Evolutionary conservation across 2,797 vertebrate species (phyloP), one percentile per base, ranked within the genome.

Genomic region (Silurus aristotelis): DNA sequence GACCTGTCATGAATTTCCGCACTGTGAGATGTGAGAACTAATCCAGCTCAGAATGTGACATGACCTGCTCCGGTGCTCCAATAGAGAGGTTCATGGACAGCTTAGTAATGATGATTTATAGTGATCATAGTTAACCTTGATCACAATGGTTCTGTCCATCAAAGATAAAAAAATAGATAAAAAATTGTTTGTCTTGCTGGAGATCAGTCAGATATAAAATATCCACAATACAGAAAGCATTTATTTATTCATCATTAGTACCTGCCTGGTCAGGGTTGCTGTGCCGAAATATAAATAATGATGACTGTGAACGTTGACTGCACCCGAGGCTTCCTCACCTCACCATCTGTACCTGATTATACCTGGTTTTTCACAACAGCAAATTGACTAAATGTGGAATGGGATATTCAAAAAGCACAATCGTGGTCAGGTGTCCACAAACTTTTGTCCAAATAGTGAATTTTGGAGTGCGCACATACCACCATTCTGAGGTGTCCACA

Each of bases 1-100:
- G 86, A 46, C 46, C 83, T 77, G 83, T 87, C 87, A 81, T 86
- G 75, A 20, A 38, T 83, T 85, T 76, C 60, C 52, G 77, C 77
- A 80, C 83, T 89, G 84, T 82, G 48, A 83, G 73, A 83, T 83
- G 83, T 68, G 84, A 80, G 68, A 52, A 5, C 22, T 55, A 56
- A 58, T 82, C 31, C 60, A 58, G 31, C 6, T 71, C 20, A 72
- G 58, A 80, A 85, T 85, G 82, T 78, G 88, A 89, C 82, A 63
- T 43, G 3, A 55, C 58, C 73, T 63, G 70, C 58, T 82, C 15
- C 56, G 52, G 15, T 17, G 25, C 80, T 60, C 5, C 20, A n/a
- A 2, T 70, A 14, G 80, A n/a, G 61, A 27, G 63, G 43, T 19
- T 14, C 5, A 67, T 25, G 46, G 80, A 85, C 12, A 20, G 43